These are phyloP conservation scores for Bellardia pandia DNA, from an alignment of 2,888 invertebrate genomes.

Conservation along the genomic window DNA sequence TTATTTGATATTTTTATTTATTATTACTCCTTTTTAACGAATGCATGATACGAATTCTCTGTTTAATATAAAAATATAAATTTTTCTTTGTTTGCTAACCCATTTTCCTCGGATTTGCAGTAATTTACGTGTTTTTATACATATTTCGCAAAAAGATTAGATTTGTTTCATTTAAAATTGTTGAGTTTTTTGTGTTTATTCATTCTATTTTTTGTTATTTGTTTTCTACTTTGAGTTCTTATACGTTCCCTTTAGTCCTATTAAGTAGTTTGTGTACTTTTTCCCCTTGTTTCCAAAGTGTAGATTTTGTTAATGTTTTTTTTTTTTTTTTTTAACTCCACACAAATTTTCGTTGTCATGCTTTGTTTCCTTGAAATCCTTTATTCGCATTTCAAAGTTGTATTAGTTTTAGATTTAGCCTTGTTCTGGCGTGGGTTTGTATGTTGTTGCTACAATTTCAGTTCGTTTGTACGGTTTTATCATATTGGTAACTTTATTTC, in stretches of 20 bases:
- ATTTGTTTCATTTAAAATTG: slow-evolving; percentile 57
- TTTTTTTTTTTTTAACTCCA: neutral
- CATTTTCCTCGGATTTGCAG: slow-evolving; percentile 35
- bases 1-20: neutral
- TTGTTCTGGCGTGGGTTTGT: neutral
- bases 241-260: slow-evolving; percentile 63
- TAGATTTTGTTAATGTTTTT: slow-evolving; percentile 27
- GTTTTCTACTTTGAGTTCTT: slow-evolving; percentile 38
- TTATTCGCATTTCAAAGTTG: slow-evolving; percentile 2
- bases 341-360: slow-evolving; percentile 11
- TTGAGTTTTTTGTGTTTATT: slow-evolving; percentile 22
- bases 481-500: slow-evolving; percentile 77
- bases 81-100: neutral
- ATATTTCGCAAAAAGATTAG: slow-evolving; percentile 56
- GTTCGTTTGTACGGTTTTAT: slow-evolving; percentile 73
- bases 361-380: slow-evolving; percentile 56
- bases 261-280: slow-evolving; percentile 40
- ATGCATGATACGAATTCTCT: neutral
- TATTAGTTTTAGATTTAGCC: slow-evolving; percentile 27
- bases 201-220: slow-evolving; percentile 16
- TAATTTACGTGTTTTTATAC: slow-evolving; percentile 51
- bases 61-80: neutral
- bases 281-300: neutral
- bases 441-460: slow-evolving; percentile 36
- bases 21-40: neutral